Evolutionary conservation across 2,797 vertebrate genomes (phyloP).

Genomic region (Acanthopagrus latus): DNA sequence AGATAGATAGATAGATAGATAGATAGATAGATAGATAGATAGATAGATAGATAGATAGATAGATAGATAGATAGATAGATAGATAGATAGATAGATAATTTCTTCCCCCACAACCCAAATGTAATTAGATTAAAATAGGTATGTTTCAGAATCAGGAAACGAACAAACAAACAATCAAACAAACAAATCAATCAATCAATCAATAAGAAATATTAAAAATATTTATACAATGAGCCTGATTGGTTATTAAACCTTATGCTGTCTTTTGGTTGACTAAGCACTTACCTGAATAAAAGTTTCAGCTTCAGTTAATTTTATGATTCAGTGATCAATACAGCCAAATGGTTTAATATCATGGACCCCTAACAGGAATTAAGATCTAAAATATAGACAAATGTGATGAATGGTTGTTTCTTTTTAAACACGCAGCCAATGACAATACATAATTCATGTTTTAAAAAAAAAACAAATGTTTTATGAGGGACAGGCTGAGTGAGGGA

Average conservation of each 20-base stretch:
- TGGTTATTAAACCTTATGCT: neutral
- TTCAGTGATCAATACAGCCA: neutral
- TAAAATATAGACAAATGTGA: neutral
- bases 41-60: too few species aligned
- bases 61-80: too few species aligned
- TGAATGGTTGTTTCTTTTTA: neutral
- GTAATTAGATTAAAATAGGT: neutral
- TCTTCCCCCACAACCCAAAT: neutral
- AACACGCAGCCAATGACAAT: neutral
- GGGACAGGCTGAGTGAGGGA: neutral
- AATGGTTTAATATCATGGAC: neutral
- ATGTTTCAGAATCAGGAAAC: conserved; percentile 1
- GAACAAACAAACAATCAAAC: neutral
- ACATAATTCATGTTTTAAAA: conserved; percentile 6
- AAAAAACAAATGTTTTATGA: neutral
- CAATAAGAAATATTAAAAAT: neutral
- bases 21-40: too few species aligned
- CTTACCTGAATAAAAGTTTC: neutral
- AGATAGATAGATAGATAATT: too few species aligned
- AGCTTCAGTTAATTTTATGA: neutral
- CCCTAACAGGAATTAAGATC: neutral
- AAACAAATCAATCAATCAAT: neutral
- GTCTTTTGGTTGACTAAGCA: neutral
- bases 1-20: too few species aligned
- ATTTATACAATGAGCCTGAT: neutral